These are phyloP conservation scores for Peromyscus attwateri DNA, from an alignment of 2,797 vertebrate species.

Conservation along the genomic window DNA sequence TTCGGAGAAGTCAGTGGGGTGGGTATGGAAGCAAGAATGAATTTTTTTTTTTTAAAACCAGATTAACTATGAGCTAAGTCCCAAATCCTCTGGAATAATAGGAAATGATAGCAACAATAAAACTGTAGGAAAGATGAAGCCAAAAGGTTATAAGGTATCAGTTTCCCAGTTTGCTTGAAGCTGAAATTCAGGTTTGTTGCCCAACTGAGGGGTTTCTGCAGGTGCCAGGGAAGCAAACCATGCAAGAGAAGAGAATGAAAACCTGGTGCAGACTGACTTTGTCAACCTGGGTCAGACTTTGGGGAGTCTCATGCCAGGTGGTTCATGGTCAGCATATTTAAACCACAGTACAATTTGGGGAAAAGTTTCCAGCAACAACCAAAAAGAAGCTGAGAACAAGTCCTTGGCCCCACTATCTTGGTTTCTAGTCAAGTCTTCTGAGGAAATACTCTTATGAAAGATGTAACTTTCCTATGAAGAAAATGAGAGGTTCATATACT, in stretches of 20 bases:
- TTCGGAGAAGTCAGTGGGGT: neutral
- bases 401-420: neutral
- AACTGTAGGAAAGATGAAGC: neutral
- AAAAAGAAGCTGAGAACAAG: neutral
- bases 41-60: neutral
- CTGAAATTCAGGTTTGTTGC: neutral
- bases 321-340: neutral
- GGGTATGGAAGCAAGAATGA: neutral
- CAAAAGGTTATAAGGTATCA: neutral
- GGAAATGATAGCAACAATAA: neutral
- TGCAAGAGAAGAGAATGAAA: neutral
- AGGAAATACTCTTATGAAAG: neutral
- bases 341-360: neutral
- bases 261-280: neutral
- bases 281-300: neutral
- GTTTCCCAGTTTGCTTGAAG: neutral
- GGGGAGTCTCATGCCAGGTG: neutral
- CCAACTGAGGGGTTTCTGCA: too few relatives aligned
- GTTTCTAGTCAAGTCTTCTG: neutral
- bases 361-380: neutral
- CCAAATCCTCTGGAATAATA: neutral
- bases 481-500: neutral
- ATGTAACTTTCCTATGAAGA: neutral
- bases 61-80: neutral
- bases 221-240: neutral